Conservation (phyloP, 2,797 vertebrate species). For the Sylvia borin region DNA sequence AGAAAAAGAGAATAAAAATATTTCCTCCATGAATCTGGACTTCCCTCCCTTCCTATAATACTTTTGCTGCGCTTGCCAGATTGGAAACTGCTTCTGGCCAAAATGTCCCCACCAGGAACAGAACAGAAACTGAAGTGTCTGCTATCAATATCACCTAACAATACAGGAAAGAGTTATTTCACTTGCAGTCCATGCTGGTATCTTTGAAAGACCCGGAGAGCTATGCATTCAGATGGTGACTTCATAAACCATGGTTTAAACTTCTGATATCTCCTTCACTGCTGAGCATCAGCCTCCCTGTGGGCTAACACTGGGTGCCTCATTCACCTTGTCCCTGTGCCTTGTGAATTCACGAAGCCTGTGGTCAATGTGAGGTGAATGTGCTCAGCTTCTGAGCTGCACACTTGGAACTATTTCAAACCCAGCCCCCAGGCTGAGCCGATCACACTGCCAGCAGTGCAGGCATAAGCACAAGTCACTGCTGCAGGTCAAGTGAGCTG, state of each 20-base stretch:
- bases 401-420: neutral
- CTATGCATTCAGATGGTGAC: neutral
- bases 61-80: slow-evolving; percentile 9
- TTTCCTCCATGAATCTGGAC: slow-evolving; percentile 29
- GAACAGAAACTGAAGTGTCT: slow-evolving; percentile 34
- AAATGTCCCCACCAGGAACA: neutral
- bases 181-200: neutral
- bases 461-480: neutral
- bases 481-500: neutral
- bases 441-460: neutral
- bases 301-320: neutral
- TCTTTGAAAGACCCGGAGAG: neutral
- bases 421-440: neutral
- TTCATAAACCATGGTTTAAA: neutral
- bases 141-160: slow-evolving; percentile 40
- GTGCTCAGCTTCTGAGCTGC: neutral
- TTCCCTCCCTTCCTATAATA: slow-evolving; percentile 22
- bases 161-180: neutral
- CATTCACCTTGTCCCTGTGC: neutral
- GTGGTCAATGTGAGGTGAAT: neutral
- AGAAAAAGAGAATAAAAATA: slow-evolving; percentile 34
- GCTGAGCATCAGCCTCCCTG: neutral
- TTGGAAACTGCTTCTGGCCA: slow-evolving; percentile 41
- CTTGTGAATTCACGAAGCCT: neutral
- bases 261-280: neutral